Base-by-base conservation (phyloP, 2,888 invertebrate species). In the Fragum fragum region DNA sequence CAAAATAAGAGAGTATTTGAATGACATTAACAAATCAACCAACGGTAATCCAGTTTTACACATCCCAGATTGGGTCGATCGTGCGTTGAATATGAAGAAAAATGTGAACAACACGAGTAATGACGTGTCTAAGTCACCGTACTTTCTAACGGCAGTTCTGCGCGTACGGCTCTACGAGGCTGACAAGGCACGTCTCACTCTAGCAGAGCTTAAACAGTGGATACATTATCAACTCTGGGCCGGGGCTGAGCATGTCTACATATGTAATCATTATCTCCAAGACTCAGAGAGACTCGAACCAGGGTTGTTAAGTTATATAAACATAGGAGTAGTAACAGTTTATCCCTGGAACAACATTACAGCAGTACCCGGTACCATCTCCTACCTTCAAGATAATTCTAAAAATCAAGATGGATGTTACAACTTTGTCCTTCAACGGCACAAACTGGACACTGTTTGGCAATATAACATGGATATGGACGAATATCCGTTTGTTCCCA, bases 401-500 rank as follows among this genome's bases (percentile, higher is more conserved):
- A 61, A 36, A 14, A 84, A 88, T 6, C 89, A 89, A 73, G 86
- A 85, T 18, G 69, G 80, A n/a, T 89, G 89, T 63, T 89, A 89
- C 73, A 83, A 84, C 36, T 66, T 79, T 32, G 83, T 88, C 71
- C 53, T 86, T 14, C 69, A 79, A 11, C 61, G 52, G 11, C 86
- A 78, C 72, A 47, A 75, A 2, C 16, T 63, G 0, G 47, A 69
- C 3, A 75, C 87, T 2, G 26, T 52, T 14, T 90, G 90, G 90
- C 86, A 86, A 66, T 83, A 87, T 28, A 76, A 83, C 11, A 71
- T 90, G 18, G 90, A 89, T 52, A 89, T 90, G 79, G 90, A 90
- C 59, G 89, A 89, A 76, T 88, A 87, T 63, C 90, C 90, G 18
- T 89, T 79, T 73, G 61, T 79, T n/a, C 69, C 66, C 18, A 68